Evolutionary conservation across 1,140 invertebrate species (phyloP).

Genomic region (Drosophila kurseongensis): DNA sequence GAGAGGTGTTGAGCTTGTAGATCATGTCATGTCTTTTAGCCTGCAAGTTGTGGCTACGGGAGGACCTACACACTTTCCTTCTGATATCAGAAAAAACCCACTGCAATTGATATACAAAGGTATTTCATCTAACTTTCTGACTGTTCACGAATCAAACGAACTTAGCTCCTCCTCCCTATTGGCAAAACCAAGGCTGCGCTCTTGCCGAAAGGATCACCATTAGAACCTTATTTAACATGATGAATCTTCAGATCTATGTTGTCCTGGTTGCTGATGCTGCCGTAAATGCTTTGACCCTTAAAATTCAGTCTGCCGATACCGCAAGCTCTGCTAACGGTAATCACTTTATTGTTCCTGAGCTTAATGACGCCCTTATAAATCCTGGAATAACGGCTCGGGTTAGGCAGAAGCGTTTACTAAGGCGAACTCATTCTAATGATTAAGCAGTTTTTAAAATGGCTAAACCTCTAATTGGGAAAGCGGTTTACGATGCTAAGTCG

Average conservation of each 20-base stretch:
- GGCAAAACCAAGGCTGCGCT: neutral
- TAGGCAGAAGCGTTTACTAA: too few relatives aligned
- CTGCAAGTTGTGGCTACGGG: neutral
- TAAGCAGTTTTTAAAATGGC: too few relatives aligned
- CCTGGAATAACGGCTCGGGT: too few relatives aligned
- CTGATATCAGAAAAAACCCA: neutral
- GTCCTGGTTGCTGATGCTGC: neutral
- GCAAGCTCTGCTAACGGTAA: neutral
- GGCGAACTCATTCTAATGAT: neutral
- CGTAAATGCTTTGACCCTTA: too few relatives aligned
- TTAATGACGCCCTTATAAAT: neutral
- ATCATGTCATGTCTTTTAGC: neutral
- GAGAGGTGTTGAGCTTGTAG: too few relatives aligned
- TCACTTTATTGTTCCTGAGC: neutral
- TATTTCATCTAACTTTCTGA: neutral
- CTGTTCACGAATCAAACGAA: neutral
- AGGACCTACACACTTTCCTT: neutral
- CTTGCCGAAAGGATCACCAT: neutral
- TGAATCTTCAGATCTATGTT: neutral
- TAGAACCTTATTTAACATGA: neutral
- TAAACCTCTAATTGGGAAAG: too few relatives aligned
- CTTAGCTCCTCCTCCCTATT: neutral
- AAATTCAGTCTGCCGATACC: neutral
- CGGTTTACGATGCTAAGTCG: too few relatives aligned
- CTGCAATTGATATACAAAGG: neutral